Evolutionary conservation across 2,113 vertebrate species (phyloP).

Genomic region (Lonchura striata): DNA sequence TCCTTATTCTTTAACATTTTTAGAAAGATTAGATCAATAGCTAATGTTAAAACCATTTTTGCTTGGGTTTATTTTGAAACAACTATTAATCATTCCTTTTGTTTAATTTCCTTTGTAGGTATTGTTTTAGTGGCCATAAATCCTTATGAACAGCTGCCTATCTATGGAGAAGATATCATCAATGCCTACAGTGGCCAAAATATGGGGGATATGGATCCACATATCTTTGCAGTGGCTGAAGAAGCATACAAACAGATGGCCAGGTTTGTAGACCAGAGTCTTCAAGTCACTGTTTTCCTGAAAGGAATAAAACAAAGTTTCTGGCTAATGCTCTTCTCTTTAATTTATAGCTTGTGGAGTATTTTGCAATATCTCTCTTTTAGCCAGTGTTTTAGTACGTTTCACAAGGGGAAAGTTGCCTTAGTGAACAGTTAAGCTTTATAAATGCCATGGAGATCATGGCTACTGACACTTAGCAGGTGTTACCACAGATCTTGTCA

Average conservation of each 20-base stretch:
- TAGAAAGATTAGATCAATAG: background rate
- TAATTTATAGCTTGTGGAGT: background rate
- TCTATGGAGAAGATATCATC: slow-evolving; percentile 97
- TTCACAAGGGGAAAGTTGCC: background rate
- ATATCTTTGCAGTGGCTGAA: slow-evolving; percentile 98
- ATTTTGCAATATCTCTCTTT: background rate
- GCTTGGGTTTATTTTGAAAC: background rate
- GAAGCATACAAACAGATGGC: slow-evolving; percentile 99
- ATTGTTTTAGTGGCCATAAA: slow-evolving; percentile 99
- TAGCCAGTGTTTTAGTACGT: background rate
- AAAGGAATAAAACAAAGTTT: background rate
- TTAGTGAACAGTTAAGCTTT: background rate
- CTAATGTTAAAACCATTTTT: background rate
- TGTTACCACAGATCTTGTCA: background rate
- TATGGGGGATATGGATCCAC: slow-evolving; percentile 99
- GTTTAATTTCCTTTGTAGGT: slow-evolving; percentile 70
- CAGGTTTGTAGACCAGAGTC: slow-evolving; percentile 79
- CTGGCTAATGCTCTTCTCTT: background rate
- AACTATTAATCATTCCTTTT: background rate
- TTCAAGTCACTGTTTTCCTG: background rate
- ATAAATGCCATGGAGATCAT: background rate
- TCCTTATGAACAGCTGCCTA: slow-evolving; percentile 93
- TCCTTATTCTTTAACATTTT: background rate
- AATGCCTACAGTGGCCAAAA: slow-evolving; percentile 98
- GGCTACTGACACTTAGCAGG: background rate